A percentile compares a stretch with the other conserved stretches of the same genome.
These are phyloP conservation scores for Clitarchus hookeri DNA, from an alignment of 2,888 invertebrate species.

Conservation along the genomic window DNA sequence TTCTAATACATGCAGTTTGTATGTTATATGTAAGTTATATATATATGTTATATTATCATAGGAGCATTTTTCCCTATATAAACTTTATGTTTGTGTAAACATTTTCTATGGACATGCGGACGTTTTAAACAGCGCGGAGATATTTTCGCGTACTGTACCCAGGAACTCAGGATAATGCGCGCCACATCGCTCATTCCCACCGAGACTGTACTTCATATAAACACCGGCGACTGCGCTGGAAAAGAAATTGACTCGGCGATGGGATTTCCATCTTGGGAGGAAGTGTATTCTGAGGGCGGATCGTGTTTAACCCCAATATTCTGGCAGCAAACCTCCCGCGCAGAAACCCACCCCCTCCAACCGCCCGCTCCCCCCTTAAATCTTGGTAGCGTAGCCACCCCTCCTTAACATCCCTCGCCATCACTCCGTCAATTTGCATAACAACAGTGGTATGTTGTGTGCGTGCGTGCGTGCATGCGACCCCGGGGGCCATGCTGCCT, in stretches of 20 bases:
- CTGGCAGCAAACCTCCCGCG: not conserved
- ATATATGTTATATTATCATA: too few species aligned
- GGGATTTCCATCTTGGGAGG: constrained; percentile 16
- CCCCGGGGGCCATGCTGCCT: constrained; percentile 12
- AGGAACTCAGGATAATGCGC: too few species aligned
- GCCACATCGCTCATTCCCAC: not conserved
- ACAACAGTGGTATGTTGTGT: constrained; percentile 39
- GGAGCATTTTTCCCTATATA: too few species aligned
- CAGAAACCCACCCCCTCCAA: not conserved
- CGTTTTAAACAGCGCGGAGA: too few species aligned
- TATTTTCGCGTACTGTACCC: too few species aligned
- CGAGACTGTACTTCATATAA: not conserved
- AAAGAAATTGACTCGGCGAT: constrained; percentile 22
- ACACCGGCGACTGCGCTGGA: not conserved
- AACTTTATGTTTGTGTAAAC: too few species aligned
- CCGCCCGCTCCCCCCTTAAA: not conserved
- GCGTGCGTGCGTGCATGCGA: not conserved
- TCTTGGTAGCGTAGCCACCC: constrained; percentile 10
- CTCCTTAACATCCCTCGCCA: not conserved
- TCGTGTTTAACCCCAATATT: constrained; percentile 25
- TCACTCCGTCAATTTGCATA: constrained; percentile 40
- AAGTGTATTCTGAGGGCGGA: constrained; percentile 20
- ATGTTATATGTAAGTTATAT: too few species aligned
- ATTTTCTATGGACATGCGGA: too few species aligned
- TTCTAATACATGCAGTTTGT: too few species aligned